These are phyloP conservation scores for Ophioninae sp. DNA, from an alignment of 2,888 invertebrate species.

Conservation along the genomic window DNA sequence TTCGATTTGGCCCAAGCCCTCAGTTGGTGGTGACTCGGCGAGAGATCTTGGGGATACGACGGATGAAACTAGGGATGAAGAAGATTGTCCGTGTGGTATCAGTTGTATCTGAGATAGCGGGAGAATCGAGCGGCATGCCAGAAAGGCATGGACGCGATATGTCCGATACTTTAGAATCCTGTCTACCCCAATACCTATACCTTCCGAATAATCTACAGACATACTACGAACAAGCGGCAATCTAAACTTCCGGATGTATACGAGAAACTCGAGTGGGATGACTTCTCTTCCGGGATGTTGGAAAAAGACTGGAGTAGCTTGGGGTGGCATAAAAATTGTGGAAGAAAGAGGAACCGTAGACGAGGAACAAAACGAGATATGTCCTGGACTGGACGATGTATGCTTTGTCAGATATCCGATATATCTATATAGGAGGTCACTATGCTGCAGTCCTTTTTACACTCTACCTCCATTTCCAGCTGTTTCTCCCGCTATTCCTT, in stretches of 20 bases:
- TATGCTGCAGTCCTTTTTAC: background rate
- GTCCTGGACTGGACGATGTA: slow-evolving; percentile 26
- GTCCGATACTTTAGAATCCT: slow-evolving; percentile 52
- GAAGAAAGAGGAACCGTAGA: slow-evolving; percentile 18
- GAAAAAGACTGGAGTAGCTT: slow-evolving; percentile 5
- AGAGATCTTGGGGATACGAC: slow-evolving; percentile 20
- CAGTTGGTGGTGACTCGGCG: slow-evolving; percentile 24
- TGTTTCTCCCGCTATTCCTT: background rate
- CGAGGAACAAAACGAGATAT: slow-evolving; percentile 27
- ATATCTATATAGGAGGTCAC: slow-evolving; percentile 42
- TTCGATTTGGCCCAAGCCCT: slow-evolving; percentile 4
- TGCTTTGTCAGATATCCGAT: slow-evolving; percentile 23
- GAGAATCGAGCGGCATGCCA: slow-evolving; percentile 44
- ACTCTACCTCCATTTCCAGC: slow-evolving; percentile 1
- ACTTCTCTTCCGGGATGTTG: background rate
- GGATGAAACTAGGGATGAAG: slow-evolving; percentile 22
- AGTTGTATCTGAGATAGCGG: slow-evolving; percentile 44
- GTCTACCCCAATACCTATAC: slow-evolving; percentile 15
- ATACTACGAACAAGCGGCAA: slow-evolving; percentile 21
- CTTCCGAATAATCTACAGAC: slow-evolving; percentile 34
- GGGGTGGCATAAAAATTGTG: slow-evolving; percentile 1
- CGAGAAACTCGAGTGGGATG: slow-evolving; percentile 10
- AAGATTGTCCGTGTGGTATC: slow-evolving; percentile 6
- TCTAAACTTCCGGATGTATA: slow-evolving; percentile 25
- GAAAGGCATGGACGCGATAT: slow-evolving; percentile 35